These are phyloP conservation scores for Caenorhabditis becei DNA, from an alignment of 2,888 invertebrate genomes.

Conservation along the genomic window DNA sequence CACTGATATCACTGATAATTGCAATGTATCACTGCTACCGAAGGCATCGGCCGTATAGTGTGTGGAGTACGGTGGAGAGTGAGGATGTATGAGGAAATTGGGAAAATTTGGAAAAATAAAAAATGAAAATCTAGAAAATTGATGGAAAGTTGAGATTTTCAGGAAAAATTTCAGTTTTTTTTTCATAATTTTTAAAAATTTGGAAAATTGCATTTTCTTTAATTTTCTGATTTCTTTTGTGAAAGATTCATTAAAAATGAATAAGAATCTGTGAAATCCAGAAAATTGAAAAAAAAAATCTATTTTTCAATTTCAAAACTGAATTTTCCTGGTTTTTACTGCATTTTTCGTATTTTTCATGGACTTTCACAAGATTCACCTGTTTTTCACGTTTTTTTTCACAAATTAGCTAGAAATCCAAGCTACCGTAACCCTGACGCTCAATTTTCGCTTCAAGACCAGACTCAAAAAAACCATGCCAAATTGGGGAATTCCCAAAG, in stretches of 20 bases:
- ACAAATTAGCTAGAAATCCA: no score
- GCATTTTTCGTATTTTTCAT: no score
- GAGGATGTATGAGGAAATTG: constrained; percentile 24
- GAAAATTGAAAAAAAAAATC: not conserved
- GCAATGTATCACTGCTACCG: constrained; percentile 33
- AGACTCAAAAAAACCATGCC: no score
- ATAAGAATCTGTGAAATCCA: constrained; percentile 5
- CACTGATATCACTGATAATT: not conserved
- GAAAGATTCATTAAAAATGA: no score
- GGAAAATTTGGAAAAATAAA: not conserved
- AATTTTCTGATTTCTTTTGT: no score
- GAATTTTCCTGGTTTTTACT: no score
- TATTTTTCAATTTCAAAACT: not conserved
- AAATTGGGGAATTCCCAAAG: no score
- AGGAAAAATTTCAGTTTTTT: not conserved
- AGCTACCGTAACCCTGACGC: no score
- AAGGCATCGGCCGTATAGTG: constrained; percentile 10
- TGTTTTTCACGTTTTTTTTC: no score
- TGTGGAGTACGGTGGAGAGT: constrained; percentile 41
- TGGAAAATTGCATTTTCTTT: not conserved
- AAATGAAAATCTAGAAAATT: not conserved
- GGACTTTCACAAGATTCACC: no score
- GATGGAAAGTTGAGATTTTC: not conserved
- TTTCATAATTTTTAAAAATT: not conserved
- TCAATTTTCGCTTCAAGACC: no score